Evolutionary conservation across 2,888 invertebrate species (phyloP), one percentile per base, ranked within the genome.

Genomic region (Acanthacorydalis orientalis): DNA sequence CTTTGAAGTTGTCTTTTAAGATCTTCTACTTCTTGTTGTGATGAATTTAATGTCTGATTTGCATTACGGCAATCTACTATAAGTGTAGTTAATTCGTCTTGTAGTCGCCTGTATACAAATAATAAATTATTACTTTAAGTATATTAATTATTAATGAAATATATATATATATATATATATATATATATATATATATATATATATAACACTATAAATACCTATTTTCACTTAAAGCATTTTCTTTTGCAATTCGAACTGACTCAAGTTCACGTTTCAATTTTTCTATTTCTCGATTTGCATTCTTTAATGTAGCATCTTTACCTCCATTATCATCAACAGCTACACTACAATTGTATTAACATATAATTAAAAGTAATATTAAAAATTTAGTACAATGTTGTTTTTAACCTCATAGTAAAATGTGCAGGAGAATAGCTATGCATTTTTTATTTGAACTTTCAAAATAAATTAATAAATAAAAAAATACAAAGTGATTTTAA

Each of bases 1-100:
- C 84, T 82, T 57, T 85, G 84, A 50, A 87, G 64, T 59, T 87
- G 84, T 51, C 77, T 73, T 60, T 82, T 85, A 51, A 87, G 65
- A 54, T 79, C 75, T 48, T 78, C 80, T 16, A 83, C 79, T 68
- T 87, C 83, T 57, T 76, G 72, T 53, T 74, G 74, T 14, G 80
- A 75, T 48, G 76, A 74, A 46, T 80, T 80, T 54, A 83, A 68
- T 60, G 83, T 82, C 53, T 74, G 76, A 53, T 76, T 77, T 12
- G 76, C 68, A 31, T 74, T 66, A 54, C 76, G 72, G 48, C 76
- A 65, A 58, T 78, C 78, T 51, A 70, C 69, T 43, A 77, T 76
- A 56, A 74, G 72, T 33, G 77, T 72, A 32, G 78, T 75, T 54
- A 87, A 62, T 60, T 80, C 83, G 55, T 82, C 80, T 63, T 80